Evolutionary conservation across 92 coral and sea anemone species (phyloP).

Genomic region (Porites rus): DNA sequence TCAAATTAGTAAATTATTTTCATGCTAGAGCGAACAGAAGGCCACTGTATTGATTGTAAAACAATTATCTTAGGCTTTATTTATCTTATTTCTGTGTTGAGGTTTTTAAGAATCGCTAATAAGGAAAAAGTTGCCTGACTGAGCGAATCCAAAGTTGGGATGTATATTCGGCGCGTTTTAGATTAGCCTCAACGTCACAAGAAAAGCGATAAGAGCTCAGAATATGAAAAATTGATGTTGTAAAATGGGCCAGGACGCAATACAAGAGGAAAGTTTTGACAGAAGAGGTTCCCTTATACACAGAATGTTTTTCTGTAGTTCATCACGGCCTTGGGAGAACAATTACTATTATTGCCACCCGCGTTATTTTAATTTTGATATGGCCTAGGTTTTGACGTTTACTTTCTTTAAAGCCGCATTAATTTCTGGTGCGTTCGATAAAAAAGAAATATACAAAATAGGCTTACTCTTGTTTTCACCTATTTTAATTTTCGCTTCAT

Average conservation of each 20-base stretch:
- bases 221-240: conserved; percentile 56
- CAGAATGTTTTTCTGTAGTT: conserved; percentile 34
- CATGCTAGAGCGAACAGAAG: conserved; percentile 98
- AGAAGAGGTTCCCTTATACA: conserved; percentile 29
- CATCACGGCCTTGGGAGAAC: conserved; percentile 11
- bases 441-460: neutral
- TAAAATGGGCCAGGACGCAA: conserved; percentile 50
- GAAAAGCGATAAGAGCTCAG: conserved; percentile 34
- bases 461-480: conserved; percentile 10
- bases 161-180: conserved; percentile 44
- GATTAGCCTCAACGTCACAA: conserved; percentile 42
- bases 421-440: conserved; percentile 12
- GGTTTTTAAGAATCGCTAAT: conserved; percentile 85
- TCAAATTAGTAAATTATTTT: conserved; percentile 96
- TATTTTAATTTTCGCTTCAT: conserved; percentile 23
- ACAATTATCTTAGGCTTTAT: conserved; percentile 90
- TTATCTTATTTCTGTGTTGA: conserved; percentile 83
- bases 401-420: conserved; percentile 19
- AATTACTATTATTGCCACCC: neutral
- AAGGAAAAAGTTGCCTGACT: conserved; percentile 45
- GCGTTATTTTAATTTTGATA: conserved; percentile 5
- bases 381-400: neutral
- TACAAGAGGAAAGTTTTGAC: conserved; percentile 36
- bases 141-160: conserved; percentile 92
- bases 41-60: conserved; percentile 88